Base-by-base conservation (phyloP, 2,797 vertebrate species). In the Allobates femoralis region DNA sequence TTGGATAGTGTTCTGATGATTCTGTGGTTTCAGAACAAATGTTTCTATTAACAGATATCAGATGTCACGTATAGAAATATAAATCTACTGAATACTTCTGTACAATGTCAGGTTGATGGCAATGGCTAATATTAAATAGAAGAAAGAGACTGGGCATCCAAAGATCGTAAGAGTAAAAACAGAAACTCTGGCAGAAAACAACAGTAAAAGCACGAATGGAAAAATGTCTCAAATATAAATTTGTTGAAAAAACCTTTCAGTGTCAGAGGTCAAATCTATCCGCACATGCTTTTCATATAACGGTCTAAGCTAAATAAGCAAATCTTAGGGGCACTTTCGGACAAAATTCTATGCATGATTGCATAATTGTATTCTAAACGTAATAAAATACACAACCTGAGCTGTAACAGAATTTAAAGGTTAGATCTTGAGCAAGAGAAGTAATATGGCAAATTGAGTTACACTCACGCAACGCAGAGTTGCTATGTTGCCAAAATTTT, bases 1-100 rank as follows among this genome's bases (percentile, higher is more conserved):
- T 50, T 74, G 41, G 14, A 50, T 41, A 50, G 26, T 50, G 41
- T 74, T 74, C 34, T 46, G 67, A 71, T 71, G 67, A 71, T 41
- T 46, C 41, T 74, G 37, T 26, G 71, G 71, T 74, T 74, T 74
- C 37, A 50, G 23, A 74, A 74, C 41, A 74, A 18, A 26, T n/a
- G 69, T 46, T 73, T 41, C 37, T 73, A 73, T 50, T 50, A 74
- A 26, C 37, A 74, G 14, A 74, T 26, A 50, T 74, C 34, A 71
- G 67, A 41, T 71, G 67, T 71, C 41, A 50, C 23, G 16, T 74
- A 50, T 74, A 50, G 41, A 74, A 74, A 74, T 50, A 26, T 50
- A 74, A 74, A 74, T 50, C 41, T 50, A 74, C 4, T 16, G 46
- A 74, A 74, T 15, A 46, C 67, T 14, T 46, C 19, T 73, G 69